Base-by-base conservation (phyloP, 2,797 vertebrate genomes). In the Lycodopsis pacificus region DNA sequence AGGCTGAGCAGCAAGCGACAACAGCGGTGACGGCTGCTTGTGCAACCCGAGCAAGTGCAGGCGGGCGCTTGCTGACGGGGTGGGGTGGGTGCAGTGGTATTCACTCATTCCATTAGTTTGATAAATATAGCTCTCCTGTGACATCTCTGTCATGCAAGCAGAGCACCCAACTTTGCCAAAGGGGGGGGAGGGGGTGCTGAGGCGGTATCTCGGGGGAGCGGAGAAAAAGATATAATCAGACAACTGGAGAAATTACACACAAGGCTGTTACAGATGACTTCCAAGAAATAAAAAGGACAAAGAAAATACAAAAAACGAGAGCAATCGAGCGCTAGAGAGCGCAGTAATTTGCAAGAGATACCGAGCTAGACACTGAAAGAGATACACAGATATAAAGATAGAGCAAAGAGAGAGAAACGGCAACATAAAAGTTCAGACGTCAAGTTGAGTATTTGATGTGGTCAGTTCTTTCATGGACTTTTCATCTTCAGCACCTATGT, bases 71-170 rank as follows among this genome's bases (percentile, higher is more conserved):
- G 80, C 54, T 77, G 89, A 72, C 44, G 56, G 80, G 73, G 71
- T 48, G 56, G 80, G 73, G 71, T 75, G 80, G 81, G 73, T 71
- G 80, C 82, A 65, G 71, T 85, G 79, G 90, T 91, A 92, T 90
- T 92, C 89, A 90, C 92, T 93, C 92, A 90, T 92, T 93, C 90
- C 83, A 92, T 93, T 95, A 93, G 91, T 80, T 81, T 91, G 90
- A 93, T 93, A 94, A 93, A 92, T 86, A 88, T 42, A 77, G 82
- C 81, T 86, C 90, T 89, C 80, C 51, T 36, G 76, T 82, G 89
- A 93, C 92, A 90, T 90, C 88, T 91, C 83, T 80, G 85, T 91
- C 82, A 75, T 66, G 87, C 71, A 71, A 68, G 72, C 81, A 79
- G 85, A 90, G 68, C 83, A 83, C 79, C 81, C 78, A 83, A 70